These are phyloP conservation scores for Rhaphigaster nebulosa DNA, from an alignment of 2,888 invertebrate species.

Conservation along the genomic window DNA sequence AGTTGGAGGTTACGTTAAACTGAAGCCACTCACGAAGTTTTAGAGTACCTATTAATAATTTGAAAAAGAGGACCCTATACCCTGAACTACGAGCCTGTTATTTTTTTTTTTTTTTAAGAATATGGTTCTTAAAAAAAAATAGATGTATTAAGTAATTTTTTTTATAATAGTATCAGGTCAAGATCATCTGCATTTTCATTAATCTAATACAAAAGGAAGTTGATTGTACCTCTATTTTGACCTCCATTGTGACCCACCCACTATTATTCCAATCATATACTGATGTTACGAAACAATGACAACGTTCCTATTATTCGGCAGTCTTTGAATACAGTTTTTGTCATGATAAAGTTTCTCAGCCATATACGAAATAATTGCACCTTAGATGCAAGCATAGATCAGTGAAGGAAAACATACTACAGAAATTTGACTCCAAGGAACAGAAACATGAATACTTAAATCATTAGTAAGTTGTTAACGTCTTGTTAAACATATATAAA, in stretches of 20 bases:
- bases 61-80: too few species aligned
- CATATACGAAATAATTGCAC: neutral
- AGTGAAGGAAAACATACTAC: neutral
- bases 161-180: neutral
- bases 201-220: neutral
- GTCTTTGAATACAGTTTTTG: neutral
- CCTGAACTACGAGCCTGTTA: too few species aligned
- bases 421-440: neutral
- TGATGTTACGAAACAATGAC: constrained; percentile 38
- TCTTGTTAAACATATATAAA: neutral
- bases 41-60: too few species aligned
- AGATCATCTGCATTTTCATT: neutral
- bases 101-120: too few species aligned
- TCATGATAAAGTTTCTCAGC: neutral
- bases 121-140: too few species aligned
- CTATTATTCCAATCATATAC: constrained; percentile 6
- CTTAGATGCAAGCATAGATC: neutral
- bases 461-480: neutral
- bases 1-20: too few species aligned
- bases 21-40: too few species aligned
- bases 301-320: neutral
- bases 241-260: constrained; percentile 39
- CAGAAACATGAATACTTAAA: neutral
- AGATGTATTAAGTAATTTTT: too few species aligned
- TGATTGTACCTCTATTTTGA: constrained; percentile 11